A percentile compares a stretch with the other conserved stretches of the same genome.
These are phyloP conservation scores for Falco novaeseelandiae DNA, from an alignment of 2,797 vertebrate genomes.

Conservation along the genomic window DNA sequence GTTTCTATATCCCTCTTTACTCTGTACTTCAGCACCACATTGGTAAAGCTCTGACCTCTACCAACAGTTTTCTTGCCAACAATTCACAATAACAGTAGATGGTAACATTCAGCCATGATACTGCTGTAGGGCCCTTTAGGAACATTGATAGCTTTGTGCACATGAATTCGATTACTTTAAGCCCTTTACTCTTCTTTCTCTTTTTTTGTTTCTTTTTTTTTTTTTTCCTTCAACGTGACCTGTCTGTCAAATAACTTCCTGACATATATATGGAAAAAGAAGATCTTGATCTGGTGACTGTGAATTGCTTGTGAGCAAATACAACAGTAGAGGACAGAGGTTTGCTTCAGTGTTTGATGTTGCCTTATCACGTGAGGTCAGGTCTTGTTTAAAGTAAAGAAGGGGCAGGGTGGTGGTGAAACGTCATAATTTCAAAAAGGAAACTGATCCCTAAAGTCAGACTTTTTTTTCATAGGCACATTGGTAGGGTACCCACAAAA, in stretches of 20 bases:
- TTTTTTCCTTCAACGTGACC: not conserved
- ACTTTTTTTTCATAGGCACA: not conserved
- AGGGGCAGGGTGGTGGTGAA: accelerated
- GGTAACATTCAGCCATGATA: not conserved
- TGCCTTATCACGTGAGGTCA: not conserved
- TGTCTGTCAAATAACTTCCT: not conserved
- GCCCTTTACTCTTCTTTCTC: not conserved
- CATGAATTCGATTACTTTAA: not conserved
- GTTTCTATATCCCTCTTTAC: not conserved
- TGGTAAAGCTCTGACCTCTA: not conserved
- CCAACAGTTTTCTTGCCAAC: not conserved
- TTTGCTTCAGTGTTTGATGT: not conserved
- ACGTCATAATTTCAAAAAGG: not conserved
- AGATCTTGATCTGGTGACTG: not conserved
- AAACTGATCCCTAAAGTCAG: not conserved
- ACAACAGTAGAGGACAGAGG: not conserved
- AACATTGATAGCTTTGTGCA: not conserved
- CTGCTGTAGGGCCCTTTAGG: not conserved
- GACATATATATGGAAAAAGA: not conserved
- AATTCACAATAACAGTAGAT: not conserved
- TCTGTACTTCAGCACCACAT: not conserved
- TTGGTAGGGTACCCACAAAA: not conserved
- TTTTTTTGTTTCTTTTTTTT: not conserved
- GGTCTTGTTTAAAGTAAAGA: not conserved
- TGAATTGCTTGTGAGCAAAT: not conserved